Evolutionary conservation across 2,888 invertebrate species (phyloP).

Genomic region (Lepetodrilus schrolli): DNA sequence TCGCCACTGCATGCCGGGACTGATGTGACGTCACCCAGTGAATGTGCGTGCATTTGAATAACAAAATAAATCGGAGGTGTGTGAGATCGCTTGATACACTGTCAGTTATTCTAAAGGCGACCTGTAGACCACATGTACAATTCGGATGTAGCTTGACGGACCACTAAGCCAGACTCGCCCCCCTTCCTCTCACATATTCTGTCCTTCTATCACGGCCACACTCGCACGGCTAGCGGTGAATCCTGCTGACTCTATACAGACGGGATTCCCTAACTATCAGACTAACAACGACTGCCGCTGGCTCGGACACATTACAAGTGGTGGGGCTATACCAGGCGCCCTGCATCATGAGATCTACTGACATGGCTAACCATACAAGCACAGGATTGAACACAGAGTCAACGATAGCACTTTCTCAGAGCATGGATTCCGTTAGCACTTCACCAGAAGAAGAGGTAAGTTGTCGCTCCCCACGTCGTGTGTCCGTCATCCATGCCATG

Average conservation of each 20-base stretch:
- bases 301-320: not conserved
- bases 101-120: constrained; percentile 1
- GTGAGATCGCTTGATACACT: not conserved
- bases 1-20: constrained; percentile 28
- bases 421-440: constrained; percentile 98
- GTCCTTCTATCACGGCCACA: not conserved
- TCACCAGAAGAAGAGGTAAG: constrained; percentile 98
- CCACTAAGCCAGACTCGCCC: not conserved
- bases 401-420: constrained; percentile 88
- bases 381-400: constrained; percentile 79
- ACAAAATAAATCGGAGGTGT: constrained; percentile 44
- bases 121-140: not conserved
- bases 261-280: not conserved
- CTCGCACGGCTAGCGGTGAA: not conserved
- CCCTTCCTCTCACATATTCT: not conserved
- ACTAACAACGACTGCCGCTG: not conserved
- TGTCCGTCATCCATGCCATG: not conserved
- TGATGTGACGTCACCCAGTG: constrained; percentile 45
- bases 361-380: constrained; percentile 44
- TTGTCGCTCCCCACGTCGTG: constrained; percentile 40
- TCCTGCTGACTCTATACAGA: not conserved
- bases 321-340: not conserved
- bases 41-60: constrained; percentile 52
- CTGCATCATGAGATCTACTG: constrained; percentile 45
- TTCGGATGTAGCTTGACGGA: not conserved